A percentile compares a stretch with the other conserved stretches of the same genome.
Evolutionary conservation across 2,888 invertebrate genomes (phyloP).

Genomic region (Agrotis puta): DNA sequence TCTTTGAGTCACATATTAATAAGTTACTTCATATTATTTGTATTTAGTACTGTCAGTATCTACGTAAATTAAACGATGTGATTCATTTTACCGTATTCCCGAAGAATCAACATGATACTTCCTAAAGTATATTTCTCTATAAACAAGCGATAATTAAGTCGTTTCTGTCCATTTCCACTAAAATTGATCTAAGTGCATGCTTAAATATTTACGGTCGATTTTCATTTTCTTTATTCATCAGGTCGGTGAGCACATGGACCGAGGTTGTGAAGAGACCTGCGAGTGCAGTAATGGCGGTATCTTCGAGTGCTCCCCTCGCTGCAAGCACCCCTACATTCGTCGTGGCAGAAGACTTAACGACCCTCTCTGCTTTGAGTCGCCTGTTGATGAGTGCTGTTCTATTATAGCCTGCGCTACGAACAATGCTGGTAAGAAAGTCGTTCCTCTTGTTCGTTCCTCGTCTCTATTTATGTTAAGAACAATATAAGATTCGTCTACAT

Average conservation of each 20-base stretch:
- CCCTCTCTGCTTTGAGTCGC: slow-evolving; percentile 93
- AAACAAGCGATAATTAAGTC: too few species aligned
- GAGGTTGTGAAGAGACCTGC: slow-evolving; percentile 95
- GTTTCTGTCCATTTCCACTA: too few species aligned
- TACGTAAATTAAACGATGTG: too few species aligned
- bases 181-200: too few species aligned
- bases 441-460: not conserved
- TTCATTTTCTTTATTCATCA: slow-evolving; percentile 59
- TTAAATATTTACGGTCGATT: too few species aligned
- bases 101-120: too few species aligned
- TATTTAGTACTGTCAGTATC: not conserved
- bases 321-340: slow-evolving; percentile 93
- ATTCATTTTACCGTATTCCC: too few species aligned
- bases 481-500: not conserved
- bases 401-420: slow-evolving; percentile 93
- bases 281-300: slow-evolving; percentile 92
- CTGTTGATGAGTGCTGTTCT: slow-evolving; percentile 93
- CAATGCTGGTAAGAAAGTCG: slow-evolving; percentile 75
- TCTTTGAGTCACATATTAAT: not conserved
- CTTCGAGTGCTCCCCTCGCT: slow-evolving; percentile 94
- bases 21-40: too few species aligned
- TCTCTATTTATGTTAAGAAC: too few species aligned
- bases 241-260: slow-evolving; percentile 93
- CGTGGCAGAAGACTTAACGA: slow-evolving; percentile 93
- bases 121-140: too few species aligned